phyloP scores from a whole-genome alignment of 2,888 invertebrate species.

The Meta bourneti region DNA sequence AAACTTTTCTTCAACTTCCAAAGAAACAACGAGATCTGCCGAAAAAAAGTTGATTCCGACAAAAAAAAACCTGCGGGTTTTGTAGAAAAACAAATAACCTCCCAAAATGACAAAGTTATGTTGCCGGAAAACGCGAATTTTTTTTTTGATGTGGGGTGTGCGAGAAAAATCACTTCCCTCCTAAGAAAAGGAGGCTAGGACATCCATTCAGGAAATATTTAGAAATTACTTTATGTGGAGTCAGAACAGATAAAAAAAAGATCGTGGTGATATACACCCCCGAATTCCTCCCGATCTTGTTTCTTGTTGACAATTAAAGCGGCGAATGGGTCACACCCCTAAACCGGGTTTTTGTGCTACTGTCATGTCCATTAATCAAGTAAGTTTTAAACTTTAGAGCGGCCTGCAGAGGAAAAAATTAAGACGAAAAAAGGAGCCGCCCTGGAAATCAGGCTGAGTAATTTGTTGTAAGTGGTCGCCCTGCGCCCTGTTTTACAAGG shows the following conservation, averaged over 20 bases:
- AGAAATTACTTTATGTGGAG: slow-evolving; percentile 54
- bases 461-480: slow-evolving; percentile 68
- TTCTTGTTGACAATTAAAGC: slow-evolving; percentile 68
- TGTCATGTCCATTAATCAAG: slow-evolving; percentile 72
- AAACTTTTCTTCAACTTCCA: slow-evolving; percentile 68
- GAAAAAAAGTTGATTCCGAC: background rate
- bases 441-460: slow-evolving; percentile 59
- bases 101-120: slow-evolving; percentile 45
- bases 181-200: slow-evolving; percentile 31
- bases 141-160: background rate
- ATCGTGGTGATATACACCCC: slow-evolving; percentile 16
- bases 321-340: slow-evolving; percentile 57
- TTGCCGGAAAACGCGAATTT: slow-evolving; percentile 2
- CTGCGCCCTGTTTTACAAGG: slow-evolving; percentile 70
- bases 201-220: slow-evolving; percentile 64
- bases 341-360: slow-evolving; percentile 62
- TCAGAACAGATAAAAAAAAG: slow-evolving; percentile 26
- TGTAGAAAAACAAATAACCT: slow-evolving; percentile 35
- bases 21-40: slow-evolving; percentile 42
- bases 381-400: slow-evolving; percentile 52
- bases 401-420: background rate
- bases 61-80: slow-evolving; percentile 6
- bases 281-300: slow-evolving; percentile 38
- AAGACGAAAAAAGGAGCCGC: background rate
- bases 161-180: slow-evolving; percentile 64